Conservation (phyloP, 2,113 vertebrate species). For the Chinchilla lanigera region DNA sequence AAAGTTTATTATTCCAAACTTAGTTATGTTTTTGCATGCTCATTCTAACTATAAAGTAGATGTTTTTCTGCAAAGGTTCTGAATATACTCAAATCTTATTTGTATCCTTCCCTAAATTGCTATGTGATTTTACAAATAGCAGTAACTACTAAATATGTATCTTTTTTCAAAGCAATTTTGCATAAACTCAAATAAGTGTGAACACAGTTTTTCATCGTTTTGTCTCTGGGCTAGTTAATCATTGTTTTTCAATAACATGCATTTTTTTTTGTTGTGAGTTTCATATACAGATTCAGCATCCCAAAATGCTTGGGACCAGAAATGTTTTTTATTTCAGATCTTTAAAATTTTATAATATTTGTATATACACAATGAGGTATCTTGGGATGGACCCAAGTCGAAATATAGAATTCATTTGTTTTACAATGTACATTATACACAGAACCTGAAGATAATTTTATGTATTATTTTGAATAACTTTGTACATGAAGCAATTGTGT, state of each 20-base stretch:
- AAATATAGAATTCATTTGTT: not conserved
- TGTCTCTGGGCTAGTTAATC: slow-evolving; percentile 20
- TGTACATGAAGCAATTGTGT: not conserved
- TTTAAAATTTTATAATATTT: not conserved
- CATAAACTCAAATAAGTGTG: slow-evolving; percentile 2
- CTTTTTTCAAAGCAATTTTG: slow-evolving; percentile 27
- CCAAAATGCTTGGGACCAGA: not conserved
- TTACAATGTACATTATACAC: not conserved
- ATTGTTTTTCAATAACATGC: slow-evolving; percentile 24
- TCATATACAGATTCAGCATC: not conserved
- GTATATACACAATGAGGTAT: not conserved
- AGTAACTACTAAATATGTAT: not conserved
- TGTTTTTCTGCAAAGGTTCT: slow-evolving; percentile 8
- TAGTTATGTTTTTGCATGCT: not conserved
- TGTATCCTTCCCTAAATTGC: not conserved
- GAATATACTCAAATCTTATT: not conserved
- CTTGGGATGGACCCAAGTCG: not conserved
- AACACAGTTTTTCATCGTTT: not conserved
- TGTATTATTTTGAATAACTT: not conserved
- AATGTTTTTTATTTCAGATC: not conserved
- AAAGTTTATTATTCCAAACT: slow-evolving; percentile 44
- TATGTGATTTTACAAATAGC: not conserved
- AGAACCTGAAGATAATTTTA: not conserved
- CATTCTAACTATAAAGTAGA: not conserved
- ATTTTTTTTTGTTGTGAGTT: slow-evolving; percentile 7